Conservation (phyloP, 2,888 invertebrate genomes). For the Oxyteleia sp. region DNA sequence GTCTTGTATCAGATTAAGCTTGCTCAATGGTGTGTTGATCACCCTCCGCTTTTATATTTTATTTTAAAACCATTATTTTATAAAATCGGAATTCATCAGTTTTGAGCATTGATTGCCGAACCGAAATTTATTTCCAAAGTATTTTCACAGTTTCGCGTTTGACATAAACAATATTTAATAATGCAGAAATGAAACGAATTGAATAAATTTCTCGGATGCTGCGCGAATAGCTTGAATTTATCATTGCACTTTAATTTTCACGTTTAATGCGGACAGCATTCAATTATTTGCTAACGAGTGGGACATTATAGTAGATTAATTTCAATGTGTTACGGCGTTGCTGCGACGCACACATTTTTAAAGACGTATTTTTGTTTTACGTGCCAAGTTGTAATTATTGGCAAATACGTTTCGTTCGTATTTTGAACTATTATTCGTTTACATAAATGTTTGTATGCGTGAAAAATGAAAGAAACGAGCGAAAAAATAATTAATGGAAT, state of each 20-base stretch:
- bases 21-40: conserved; percentile 70
- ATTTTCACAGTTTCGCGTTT: conserved; percentile 58
- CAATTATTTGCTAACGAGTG: conserved; percentile 70
- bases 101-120: conserved; percentile 69
- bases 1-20: conserved; percentile 57
- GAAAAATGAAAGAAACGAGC: background rate
- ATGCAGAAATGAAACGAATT: conserved; percentile 66
- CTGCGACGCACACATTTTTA: conserved; percentile 18
- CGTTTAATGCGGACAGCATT: conserved; percentile 68
- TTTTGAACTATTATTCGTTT: conserved; percentile 8
- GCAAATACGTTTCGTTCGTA: conserved; percentile 35
- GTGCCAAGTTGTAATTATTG: conserved; percentile 34
- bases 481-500: background rate
- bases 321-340: conserved; percentile 38
- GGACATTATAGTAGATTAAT: conserved; percentile 69
- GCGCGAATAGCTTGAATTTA: conserved; percentile 53
- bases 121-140: conserved; percentile 63
- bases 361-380: conserved; percentile 28
- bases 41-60: conserved; percentile 65
- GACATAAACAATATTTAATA: conserved; percentile 72
- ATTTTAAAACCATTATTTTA: conserved; percentile 72
- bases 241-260: conserved; percentile 67
- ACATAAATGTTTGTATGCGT: background rate
- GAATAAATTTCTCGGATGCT: conserved; percentile 63
- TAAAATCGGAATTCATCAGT: conserved; percentile 71